Percentiles rank a stretch among this genome's conserved stretches.
Evolutionary conservation across 2,797 vertebrate species (phyloP).

Genomic region (Hylomyscus alleni): DNA sequence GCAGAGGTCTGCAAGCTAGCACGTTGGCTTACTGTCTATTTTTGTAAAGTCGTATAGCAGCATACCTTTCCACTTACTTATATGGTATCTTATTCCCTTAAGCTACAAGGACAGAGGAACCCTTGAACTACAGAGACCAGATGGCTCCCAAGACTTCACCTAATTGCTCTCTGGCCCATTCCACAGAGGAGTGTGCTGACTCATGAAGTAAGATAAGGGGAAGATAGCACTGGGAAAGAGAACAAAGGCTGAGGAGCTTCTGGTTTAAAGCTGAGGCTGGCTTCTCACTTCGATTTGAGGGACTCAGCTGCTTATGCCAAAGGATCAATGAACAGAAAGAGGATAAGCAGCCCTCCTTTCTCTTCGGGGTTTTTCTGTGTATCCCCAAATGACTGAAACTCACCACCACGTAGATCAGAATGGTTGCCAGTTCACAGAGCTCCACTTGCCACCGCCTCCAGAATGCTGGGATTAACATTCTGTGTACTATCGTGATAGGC

Average conservation of each 20-base stretch:
- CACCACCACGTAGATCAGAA: neutral
- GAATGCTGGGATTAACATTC: neutral
- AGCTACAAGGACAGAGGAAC: neutral
- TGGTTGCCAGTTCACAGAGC: neutral
- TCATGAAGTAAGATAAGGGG: neutral
- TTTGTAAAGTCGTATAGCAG: constrained; percentile 40
- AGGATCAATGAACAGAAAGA: neutral
- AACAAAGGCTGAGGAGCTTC: neutral
- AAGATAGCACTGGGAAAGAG: neutral
- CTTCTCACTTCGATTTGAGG: neutral
- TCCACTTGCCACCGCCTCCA: neutral
- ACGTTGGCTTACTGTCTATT: neutral
- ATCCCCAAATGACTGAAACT: neutral
- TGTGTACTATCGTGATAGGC: neutral
- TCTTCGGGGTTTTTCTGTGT: neutral
- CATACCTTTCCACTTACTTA: neutral
- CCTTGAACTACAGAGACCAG: neutral
- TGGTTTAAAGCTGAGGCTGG: constrained; percentile 3
- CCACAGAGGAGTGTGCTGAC: neutral
- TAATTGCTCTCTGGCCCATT: constrained; percentile 5
- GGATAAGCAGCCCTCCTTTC: neutral
- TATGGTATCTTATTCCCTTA: neutral
- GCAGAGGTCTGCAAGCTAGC: neutral
- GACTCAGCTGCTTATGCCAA: neutral
- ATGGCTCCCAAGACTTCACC: neutral